Base-by-base conservation (phyloP, 2,888 invertebrate genomes). In the Eupeodes luniger region DNA sequence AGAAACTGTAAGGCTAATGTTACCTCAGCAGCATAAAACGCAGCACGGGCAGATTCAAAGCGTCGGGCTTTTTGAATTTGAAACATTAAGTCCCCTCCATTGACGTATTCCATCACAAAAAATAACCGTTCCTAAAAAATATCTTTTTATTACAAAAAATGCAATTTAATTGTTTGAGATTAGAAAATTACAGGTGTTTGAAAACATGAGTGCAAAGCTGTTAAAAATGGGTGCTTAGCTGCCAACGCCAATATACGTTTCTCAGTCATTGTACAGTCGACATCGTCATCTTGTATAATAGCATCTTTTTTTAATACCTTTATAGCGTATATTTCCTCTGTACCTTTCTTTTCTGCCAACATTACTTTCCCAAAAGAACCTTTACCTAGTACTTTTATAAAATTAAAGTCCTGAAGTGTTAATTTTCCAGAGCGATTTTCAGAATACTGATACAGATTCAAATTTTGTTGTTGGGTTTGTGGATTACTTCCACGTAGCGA, bases 71-170 rank as follows among this genome's bases (percentile, higher is more conserved):
- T 96, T 94, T 99, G 99, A 91, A 99, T 99, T 96, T 99, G 99
- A 95, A 99, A 99, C 99, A 99, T 99, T 91, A 99, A 95, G 94
- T 98, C 99, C 91, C 99, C 99, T 90, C 99, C 99, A 94, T 99
- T 98, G 76, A 99, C 99, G 94, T 99, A 99, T 94, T 99, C 99
- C 99, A 99, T 99, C 90, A 99, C 99, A 94, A 99, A 99, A 95
- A 99, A 99, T 90, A 99, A 95, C 12, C 98, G 96, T 93, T 98
- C 98, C 94, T 96, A 90, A 70, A 70, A 90, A 40, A 40, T 40
- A 40, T 40, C 5, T 40, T 40, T 40, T 3, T 27, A 27, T 27
- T 40, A 40, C 2, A 40, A 19, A 40, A 14, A 59, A 59, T 34
- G 57, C 6, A 59, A 34, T 34, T 34, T 59, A 7, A 27, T 14